Evolutionary conservation across 2,797 vertebrate species (phyloP).

Genomic region (Poecilia wingei): DNA sequence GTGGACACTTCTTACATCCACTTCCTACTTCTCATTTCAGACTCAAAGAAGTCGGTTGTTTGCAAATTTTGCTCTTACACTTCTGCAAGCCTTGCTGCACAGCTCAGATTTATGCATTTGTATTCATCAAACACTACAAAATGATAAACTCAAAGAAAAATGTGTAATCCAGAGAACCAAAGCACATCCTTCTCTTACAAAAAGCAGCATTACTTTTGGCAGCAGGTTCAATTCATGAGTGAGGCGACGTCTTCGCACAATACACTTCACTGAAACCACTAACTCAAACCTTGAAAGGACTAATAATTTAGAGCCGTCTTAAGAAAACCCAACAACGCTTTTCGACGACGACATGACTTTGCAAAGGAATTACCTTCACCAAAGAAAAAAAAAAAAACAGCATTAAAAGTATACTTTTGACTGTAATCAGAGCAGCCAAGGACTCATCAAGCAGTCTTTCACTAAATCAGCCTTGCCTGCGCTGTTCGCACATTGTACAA

Average conservation of each 20-base stretch:
- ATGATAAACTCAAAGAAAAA: background rate
- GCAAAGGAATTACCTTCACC: background rate
- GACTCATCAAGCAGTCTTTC: conserved; percentile 7
- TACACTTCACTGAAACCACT: background rate
- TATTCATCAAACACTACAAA: background rate
- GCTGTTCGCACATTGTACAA: conserved; percentile 42
- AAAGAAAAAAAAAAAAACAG: background rate
- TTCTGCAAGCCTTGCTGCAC: background rate
- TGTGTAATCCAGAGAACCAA: background rate
- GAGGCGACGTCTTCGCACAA: background rate
- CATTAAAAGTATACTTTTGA: background rate
- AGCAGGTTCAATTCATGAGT: background rate
- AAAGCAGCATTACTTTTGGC: background rate
- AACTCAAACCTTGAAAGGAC: background rate
- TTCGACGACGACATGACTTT: background rate
- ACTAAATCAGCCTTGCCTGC: conserved; percentile 22
- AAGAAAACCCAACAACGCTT: background rate
- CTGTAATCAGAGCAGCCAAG: conserved; percentile 22
- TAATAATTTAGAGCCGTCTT: background rate
- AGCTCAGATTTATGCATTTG: background rate
- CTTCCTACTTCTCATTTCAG: background rate
- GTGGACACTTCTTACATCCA: background rate
- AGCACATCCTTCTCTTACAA: background rate
- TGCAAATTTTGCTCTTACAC: background rate
- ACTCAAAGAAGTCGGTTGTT: background rate